Evolutionary conservation across 2,797 vertebrate species (phyloP), one percentile per base, ranked within the genome.

Genomic region (Fratercula arctica): DNA sequence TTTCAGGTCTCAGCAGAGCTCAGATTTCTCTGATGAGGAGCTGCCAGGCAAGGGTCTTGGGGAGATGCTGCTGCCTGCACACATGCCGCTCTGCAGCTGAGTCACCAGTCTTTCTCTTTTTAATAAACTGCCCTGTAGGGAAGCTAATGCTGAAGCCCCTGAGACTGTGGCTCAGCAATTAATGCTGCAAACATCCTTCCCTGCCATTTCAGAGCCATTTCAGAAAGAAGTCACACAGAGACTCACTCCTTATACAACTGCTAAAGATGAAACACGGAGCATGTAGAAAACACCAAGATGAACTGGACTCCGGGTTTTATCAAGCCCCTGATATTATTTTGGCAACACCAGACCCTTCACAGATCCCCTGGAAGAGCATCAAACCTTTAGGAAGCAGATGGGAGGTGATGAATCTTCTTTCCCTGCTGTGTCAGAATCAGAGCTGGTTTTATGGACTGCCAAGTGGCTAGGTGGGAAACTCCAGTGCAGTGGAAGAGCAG

Each of bases 61-160:
- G 88, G 90, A 85, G 81, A 46, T 56, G 88, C 85, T 85, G 75
- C 83, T 84, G 48, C 64, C 85, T 2, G 10, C 60, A 39, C 79
- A 81, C 75, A 73, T 21, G 66, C 76, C 3, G 8, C 85, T 48
- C 66, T 25, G 72, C 78, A 80, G 95, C 84, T 77, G 78, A 90
- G 84, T 93, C 90, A 59, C 46, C 9, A 21, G 35, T 1, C 3
- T 29, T 73, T 69, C 51, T 39, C 79, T 23, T 92, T 87, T 92
- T 91, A 96, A 95, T 91, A 89, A 89, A 56, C 72, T 45, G 75
- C 91, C 61, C 91, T 80, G 85, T 35, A 50, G 96, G 95, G 78
- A 91, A 87, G 78, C 84, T 66, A 56, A 68, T 29, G n/a, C 84
- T 74, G 72, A 56, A 93, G 72, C 89, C 78, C 78, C 84, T 56